Evolutionary conservation across 1,140 invertebrate genomes (phyloP), one percentile per base, ranked within the genome.

Genomic region (Ephestia elutella): DNA sequence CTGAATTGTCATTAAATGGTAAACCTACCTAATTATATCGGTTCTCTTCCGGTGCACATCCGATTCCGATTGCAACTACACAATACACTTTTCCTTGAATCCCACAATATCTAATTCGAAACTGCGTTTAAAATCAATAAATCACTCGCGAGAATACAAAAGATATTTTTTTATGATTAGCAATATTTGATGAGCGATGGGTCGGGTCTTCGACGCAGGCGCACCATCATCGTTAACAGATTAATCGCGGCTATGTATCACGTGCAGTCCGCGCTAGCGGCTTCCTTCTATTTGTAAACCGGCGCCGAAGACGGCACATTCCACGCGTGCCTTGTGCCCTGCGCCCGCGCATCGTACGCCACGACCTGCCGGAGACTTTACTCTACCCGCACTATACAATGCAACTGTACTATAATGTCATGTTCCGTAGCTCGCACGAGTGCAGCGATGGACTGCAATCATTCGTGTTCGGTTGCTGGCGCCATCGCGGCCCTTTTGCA

Each of bases 281-380:
- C 84, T n/a, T n/a, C 82, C 85, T 87, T 87, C 82, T 87, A 87
- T 87, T 85, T 86, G 85, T 87, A 82, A 85, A 83, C 82, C 79
- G 82, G 82, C 82, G 85, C 82, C 82, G 82, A 80, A 81, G 80
- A 81, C 81, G 76, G 77, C 75, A 73, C 85, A 87, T 87, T 87
- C 85, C 82, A 66, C 71, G 73, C 80, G 71, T 76, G 81, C 80
- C 81, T 81, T 73, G 73, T 71, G 78, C 80, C 74, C 80, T 78
- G 77, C 75, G 70, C 71, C 38, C 38, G 38, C 38, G 21, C 38
- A 44, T 56, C 69, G 65, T 62, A 68, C 62, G 66, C 65, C 69
- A 60, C 63, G 63, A 62, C 56, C 57, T 56, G 60, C 65, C 15
- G 57, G 54, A 56, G 59, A 59, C 59, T 59, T 60, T 49, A 53